phyloP scores from a whole-genome alignment of 2,797 vertebrate genomes.

The Poeciliopsis turneri region DNA sequence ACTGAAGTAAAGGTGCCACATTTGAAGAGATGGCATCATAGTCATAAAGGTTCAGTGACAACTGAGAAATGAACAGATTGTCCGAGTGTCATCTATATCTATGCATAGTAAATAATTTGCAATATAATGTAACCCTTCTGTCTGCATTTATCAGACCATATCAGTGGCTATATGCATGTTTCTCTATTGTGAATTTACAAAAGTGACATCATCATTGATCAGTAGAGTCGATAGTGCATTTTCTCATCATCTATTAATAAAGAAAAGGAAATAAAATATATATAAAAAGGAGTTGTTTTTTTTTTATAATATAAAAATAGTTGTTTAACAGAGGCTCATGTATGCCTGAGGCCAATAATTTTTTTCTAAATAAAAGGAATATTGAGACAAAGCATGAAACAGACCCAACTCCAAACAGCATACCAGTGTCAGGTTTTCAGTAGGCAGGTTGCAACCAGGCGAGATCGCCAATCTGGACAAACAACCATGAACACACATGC shows the following conservation, averaged over 20 bases:
- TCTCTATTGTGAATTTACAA: slow-evolving; percentile 57
- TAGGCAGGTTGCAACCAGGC: neutral
- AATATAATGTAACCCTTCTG: slow-evolving; percentile 36
- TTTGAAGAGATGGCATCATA: slow-evolving; percentile 25
- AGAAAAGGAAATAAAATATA: slow-evolving; percentile 19
- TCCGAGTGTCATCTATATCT: slow-evolving; percentile 45
- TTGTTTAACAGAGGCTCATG: slow-evolving; percentile 33
- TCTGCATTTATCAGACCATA: slow-evolving; percentile 49
- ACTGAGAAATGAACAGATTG: slow-evolving; percentile 54
- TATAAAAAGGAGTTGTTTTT: slow-evolving; percentile 3
- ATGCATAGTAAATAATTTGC: slow-evolving; percentile 64
- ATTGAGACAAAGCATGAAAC: neutral
- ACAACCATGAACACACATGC: neutral
- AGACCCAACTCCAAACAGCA: neutral
- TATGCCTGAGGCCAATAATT: slow-evolving; percentile 23
- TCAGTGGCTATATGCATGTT: slow-evolving; percentile 67
- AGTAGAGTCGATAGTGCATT: slow-evolving; percentile 70
- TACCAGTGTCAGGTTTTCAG: slow-evolving; percentile 3
- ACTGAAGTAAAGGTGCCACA: slow-evolving; percentile 30
- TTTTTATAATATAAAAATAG: slow-evolving; percentile 55
- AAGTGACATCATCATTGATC: slow-evolving; percentile 74
- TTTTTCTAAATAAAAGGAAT: slow-evolving; percentile 8
- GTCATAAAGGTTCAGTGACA: slow-evolving; percentile 8
- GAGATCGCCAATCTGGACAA: neutral
- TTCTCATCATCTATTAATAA: slow-evolving; percentile 19